Base-by-base conservation (phyloP, 1,140 invertebrate genomes). In the Mylabris phalerata region DNA sequence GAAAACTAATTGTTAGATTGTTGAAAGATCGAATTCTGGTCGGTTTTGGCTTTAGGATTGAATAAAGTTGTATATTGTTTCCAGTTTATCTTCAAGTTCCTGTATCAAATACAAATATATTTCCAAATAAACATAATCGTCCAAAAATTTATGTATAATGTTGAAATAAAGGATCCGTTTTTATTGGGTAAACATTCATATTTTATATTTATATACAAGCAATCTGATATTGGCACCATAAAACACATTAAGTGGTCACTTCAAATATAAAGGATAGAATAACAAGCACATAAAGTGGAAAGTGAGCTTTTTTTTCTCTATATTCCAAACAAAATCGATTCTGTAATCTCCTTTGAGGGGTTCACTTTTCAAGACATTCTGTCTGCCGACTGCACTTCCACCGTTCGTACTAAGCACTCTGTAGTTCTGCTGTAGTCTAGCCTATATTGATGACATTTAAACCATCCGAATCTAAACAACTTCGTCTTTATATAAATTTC, bases 191-290 rank as follows among this genome's bases (percentile, higher is more conserved):
- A 55, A 51, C 57, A 59, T 62, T 62, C 57, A 62, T 63, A 63
- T 63, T 59, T 63, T 56, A 62, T 62, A 55, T 62, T 55, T 63
- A 63, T 63, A 63, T 63, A 59, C 57, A 63, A 60, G 60, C 63
- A 67, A 63, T 61, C 57, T 55, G 59, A 65, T 67, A 67, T 67
- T 67, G 58, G 57, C 52, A 55, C 57, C 58, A 65, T 65, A 65
- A 67, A 67, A 63, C 59, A 65, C 59, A 63, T 65, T 65, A 67
- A 67, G 63, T 65, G 63, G 65, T 63, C 65, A 65, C 65, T 67
- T 65, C 58, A 65, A 63, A 65, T 67, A 67, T 67, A 63, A 63
- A 66, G 64, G 61, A 66, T 63, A 61, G 61, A 63, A 66, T 66
- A 67, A 67, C 65, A 67, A 67, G 65, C 63, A 61, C 61, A 67